Base-by-base conservation (phyloP, 2,113 vertebrate genomes). In the Neomonachus schauinslandi region DNA sequence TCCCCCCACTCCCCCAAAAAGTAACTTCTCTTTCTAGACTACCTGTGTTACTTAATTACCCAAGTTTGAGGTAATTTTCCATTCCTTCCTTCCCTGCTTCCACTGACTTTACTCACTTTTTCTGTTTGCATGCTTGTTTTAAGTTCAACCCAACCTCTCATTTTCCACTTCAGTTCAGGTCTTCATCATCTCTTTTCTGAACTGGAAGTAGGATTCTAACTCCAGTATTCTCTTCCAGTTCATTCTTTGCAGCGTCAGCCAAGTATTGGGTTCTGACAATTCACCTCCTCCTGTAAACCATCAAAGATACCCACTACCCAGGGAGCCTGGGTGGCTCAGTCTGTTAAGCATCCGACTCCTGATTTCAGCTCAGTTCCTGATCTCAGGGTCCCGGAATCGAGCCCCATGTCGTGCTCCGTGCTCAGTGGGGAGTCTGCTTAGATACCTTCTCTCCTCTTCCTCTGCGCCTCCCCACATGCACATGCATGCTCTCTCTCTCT, bases 51-150 rank as follows among this genome's bases (percentile, higher is more conserved):
- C 53, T 85, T 88, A 92, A 81, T 76, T 42, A 57, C 46, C 7
- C 24, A 91, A 65, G 42, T 21, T 53, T 67, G 22, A 18, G 31
- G 53, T 82, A 51, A 46, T 31, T 87, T 92, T 67, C 84, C 26
- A 81, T 83, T 67, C 28, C 49, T 94, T 94, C 33, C 74, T 55
- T 91, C 36, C 28, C 33, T 94, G 18, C 13, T 77, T 96, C 33
- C n/a, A 7, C 49, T 39, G 22, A 83, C 31, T 53, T 26, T 57
- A 57, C 51, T 94, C 57, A 89, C n/a, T 79, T 89, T 88, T 18
- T 92, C 53, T 87, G 18, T 57, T 67, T 81, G 26, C 39, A 76
- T 67, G 49, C 21, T 16, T 86, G 46, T 42, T 33, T 77, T 57
- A 33, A 79, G 7, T 24, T 77, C 65, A 61, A 76, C 82, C 7